These are phyloP conservation scores for Actinia equina DNA, from an alignment of 64 coral and sea anemone genomes.

Conservation along the genomic window DNA sequence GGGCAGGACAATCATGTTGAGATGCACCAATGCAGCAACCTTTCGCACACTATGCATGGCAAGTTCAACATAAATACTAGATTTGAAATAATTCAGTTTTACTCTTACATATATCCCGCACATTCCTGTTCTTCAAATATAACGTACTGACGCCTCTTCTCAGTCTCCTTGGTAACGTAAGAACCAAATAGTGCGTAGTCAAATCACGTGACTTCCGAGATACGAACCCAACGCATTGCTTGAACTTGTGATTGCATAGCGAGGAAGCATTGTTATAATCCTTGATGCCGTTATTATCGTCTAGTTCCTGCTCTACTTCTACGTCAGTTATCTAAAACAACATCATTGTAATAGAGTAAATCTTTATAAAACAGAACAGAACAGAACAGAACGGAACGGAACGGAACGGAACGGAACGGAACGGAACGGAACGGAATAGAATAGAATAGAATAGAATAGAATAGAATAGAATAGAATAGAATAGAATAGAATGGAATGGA, in stretches of 20 bases:
- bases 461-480: no score
- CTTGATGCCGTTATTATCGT: not conserved
- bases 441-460: no score
- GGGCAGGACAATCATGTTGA: no score
- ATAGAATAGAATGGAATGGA: no score
- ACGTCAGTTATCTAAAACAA: not conserved
- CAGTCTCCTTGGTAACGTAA: not conserved
- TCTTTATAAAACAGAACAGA: no score
- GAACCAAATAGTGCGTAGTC: not conserved
- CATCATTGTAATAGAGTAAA: not conserved
- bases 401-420: no score
- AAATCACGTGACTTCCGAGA: not conserved
- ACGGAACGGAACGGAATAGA: no score
- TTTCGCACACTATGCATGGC: no score
- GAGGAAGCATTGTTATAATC: not conserved
- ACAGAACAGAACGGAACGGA: no score
- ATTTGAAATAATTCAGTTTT: not conserved
- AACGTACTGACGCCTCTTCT: not conserved
- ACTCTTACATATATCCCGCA: not conserved
- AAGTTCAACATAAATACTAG: not conserved
- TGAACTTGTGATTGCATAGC: not conserved
- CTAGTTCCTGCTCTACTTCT: not conserved
- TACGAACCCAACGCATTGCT: not conserved
- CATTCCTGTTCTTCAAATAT: not conserved
- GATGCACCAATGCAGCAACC: no score